A percentile compares a stretch with the other conserved stretches of the same genome.
phyloP scores from a whole-genome alignment of 2,888 invertebrate species.

The Lottia scabra region DNA sequence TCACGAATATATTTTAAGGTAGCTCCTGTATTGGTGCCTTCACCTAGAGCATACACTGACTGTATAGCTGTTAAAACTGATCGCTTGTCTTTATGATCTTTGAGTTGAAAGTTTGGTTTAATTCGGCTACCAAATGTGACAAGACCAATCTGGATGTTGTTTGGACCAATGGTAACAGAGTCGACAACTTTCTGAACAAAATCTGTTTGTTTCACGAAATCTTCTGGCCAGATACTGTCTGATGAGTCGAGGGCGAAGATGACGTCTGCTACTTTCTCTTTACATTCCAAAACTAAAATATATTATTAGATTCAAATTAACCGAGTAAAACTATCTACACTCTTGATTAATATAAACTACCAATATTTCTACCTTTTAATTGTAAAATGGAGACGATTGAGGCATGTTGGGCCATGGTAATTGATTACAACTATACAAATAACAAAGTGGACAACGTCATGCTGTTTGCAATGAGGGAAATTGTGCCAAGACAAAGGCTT shows the following conservation, averaged over 20 bases:
- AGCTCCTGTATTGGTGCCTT: constrained; percentile 42
- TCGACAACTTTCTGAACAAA: constrained; percentile 34
- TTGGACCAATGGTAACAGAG: constrained; percentile 31
- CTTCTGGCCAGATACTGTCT: constrained; percentile 29
- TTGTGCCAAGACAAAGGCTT: no score
- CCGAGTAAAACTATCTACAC: no score
- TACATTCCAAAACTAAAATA: constrained; percentile 13
- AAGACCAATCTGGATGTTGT: constrained; percentile 41
- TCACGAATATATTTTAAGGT: constrained; percentile 34
- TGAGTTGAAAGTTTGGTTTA: constrained; percentile 35
- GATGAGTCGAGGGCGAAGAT: constrained; percentile 42
- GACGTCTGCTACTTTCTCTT: constrained; percentile 32
- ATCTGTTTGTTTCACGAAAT: constrained; percentile 31
- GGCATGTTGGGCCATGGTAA: no score
- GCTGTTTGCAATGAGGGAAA: no score
- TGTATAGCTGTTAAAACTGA: constrained; percentile 40
- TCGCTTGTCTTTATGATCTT: constrained; percentile 29
- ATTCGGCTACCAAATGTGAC: constrained; percentile 39
- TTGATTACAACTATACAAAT: no score
- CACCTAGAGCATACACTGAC: constrained; percentile 28
- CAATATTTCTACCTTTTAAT: no score
- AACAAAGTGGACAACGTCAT: no score
- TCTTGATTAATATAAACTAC: no score
- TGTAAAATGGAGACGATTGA: no score
- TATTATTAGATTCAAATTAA: background rate